Percentiles rank a stretch among this genome's conserved stretches.
Conservation (phyloP, 2,797 vertebrate genomes). For the Moxostoma hubbsi region DNA sequence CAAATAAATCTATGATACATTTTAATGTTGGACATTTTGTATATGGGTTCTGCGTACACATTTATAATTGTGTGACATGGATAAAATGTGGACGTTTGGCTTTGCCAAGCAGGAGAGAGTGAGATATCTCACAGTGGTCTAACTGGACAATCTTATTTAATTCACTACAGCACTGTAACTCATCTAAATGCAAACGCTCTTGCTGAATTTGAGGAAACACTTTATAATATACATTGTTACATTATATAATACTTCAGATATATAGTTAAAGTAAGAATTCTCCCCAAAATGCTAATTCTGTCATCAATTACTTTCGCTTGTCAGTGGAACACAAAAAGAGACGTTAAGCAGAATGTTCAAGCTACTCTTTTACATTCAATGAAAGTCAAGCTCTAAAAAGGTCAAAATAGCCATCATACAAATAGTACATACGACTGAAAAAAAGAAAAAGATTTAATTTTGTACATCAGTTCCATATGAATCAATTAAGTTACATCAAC, state of each 20-base stretch:
- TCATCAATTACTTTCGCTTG: neutral
- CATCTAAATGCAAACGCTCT: conserved; percentile 4
- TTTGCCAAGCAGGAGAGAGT: neutral
- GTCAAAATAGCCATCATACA: no score
- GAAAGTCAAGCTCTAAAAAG: no score
- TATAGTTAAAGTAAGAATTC: neutral
- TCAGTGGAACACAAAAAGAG: no score
- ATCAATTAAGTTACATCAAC: no score
- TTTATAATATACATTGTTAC: neutral
- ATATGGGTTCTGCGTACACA: neutral
- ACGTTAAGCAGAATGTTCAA: no score
- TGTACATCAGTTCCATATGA: no score
- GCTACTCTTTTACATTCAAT: no score
- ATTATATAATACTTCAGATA: neutral
- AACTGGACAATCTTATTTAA: conserved; percentile 22
- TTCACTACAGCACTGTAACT: neutral
- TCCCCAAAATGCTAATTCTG: neutral
- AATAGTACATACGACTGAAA: no score
- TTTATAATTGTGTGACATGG: neutral
- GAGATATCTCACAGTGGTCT: neutral
- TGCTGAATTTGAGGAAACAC: neutral
- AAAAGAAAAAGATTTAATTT: no score
- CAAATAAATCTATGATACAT: neutral
- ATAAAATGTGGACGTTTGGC: neutral
- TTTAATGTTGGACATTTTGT: neutral